phyloP scores from a whole-genome alignment of 1,140 invertebrate species.

The Macrobrachium rosenbergii region DNA sequence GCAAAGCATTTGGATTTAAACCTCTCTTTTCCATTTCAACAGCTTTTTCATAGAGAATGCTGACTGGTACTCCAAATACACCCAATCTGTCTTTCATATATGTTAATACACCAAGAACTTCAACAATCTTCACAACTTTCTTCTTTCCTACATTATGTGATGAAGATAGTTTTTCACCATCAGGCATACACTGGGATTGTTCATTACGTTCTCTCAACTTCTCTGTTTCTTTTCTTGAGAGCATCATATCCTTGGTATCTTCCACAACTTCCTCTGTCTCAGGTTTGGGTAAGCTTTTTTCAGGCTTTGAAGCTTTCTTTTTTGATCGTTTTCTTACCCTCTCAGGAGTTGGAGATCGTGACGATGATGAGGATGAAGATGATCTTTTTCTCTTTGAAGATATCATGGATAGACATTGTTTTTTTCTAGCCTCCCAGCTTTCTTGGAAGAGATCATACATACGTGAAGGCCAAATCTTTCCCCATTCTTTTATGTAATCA shows the following conservation, averaged over 20 bases:
- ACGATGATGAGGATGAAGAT: not conserved
- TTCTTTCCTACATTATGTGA: not conserved
- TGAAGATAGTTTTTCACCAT: not conserved
- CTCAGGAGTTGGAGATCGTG: not conserved
- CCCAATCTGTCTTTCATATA: conserved; percentile 36
- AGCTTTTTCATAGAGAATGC: conserved; percentile 25
- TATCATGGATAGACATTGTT: conserved; percentile 20
- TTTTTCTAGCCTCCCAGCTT: conserved; percentile 16
- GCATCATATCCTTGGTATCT: not conserved
- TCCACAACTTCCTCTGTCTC: not conserved
- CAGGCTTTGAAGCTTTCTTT: not conserved
- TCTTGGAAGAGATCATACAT: conserved; percentile 1
- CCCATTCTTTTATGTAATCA: conserved; percentile 14
- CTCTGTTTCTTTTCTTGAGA: no score
- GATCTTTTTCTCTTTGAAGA: conserved; percentile 1
- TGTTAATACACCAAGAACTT: conserved; percentile 13
- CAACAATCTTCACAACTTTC: conserved; percentile 4
- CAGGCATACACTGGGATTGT: not conserved
- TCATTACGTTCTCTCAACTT: no score
- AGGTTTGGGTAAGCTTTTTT: not conserved
- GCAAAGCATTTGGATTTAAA: conserved; percentile 1
- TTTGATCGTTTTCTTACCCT: not conserved
- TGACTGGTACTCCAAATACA: conserved; percentile 9
- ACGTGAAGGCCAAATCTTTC: conserved; percentile 19
- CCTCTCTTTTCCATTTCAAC: conserved; percentile 6